Conservation (phyloP, 2,113 vertebrate genomes). For the western clawed frog (Xenopus tropicalis) region DNA sequence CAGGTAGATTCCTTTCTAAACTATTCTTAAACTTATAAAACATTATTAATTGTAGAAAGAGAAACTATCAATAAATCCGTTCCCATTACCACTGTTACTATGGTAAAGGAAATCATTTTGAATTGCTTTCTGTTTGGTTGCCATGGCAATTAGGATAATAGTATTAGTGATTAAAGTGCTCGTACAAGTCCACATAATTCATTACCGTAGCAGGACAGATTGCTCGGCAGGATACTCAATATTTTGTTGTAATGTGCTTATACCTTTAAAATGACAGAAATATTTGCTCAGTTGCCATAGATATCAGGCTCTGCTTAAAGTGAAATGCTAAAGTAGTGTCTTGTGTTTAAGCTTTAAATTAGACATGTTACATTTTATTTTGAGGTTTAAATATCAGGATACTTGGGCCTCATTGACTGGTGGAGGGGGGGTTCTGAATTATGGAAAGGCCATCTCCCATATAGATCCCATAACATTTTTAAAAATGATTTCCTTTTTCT, state of each 20-base stretch:
- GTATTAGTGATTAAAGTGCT: conserved; percentile 56
- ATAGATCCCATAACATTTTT: no score
- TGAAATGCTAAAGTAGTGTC: neutral
- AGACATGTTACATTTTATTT: no score
- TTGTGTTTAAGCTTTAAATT: neutral
- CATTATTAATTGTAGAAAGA: conserved; percentile 55
- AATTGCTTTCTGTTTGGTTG: conserved; percentile 63
- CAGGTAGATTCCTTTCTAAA: conserved; percentile 16
- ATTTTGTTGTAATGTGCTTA: no score
- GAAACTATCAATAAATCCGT: conserved; percentile 51
- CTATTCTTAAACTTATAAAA: conserved; percentile 35
- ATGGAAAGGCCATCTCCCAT: no score
- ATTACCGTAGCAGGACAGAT: neutral
- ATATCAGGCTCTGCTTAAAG: neutral
- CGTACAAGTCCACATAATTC: neutral
- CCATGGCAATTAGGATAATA: conserved; percentile 64
- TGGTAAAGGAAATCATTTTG: conserved; percentile 57
- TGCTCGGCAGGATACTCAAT: neutral
- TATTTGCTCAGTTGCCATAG: conserved; percentile 8
- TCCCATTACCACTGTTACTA: conserved; percentile 60
- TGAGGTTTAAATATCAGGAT: no score
- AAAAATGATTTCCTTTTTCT: no score
- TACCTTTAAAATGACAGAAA: no score
- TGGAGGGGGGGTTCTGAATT: no score
- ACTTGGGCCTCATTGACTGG: no score